phyloP scores from a whole-genome alignment of 2,888 invertebrate genomes.

The Shargacucullia verbasci region DNA sequence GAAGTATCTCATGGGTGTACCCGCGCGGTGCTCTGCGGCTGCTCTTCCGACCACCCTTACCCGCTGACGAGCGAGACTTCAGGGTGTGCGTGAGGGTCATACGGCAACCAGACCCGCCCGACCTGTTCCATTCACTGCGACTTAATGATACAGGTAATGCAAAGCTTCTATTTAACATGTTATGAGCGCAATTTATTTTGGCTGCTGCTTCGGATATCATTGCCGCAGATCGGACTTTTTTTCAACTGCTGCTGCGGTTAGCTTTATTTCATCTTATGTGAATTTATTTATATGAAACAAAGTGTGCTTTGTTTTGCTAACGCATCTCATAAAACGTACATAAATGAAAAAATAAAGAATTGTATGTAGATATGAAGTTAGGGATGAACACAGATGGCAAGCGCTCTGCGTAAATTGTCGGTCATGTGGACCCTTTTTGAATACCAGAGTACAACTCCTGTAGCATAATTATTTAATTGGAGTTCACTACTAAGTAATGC shows the following conservation, averaged over 20 bases:
- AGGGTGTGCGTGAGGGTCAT: conserved; percentile 91
- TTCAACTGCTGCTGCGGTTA: no score
- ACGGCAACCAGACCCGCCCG: conserved; percentile 87
- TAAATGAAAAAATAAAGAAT: conserved; percentile 2
- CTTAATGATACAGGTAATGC: conserved; percentile 75
- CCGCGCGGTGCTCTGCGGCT: conserved; percentile 93
- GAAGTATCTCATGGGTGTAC: conserved; percentile 92
- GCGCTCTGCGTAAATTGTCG: conserved; percentile 43
- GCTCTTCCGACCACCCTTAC: conserved; percentile 90
- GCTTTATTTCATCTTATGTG: no score
- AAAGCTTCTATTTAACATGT: no score
- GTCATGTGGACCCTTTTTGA: conserved; percentile 36
- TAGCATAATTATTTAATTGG: conserved; percentile 30
- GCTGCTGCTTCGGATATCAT: no score
- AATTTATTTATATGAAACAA: no score
- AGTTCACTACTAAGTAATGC: conserved; percentile 26
- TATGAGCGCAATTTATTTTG: no score
- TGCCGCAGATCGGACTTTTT: no score
- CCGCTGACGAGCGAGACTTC: conserved; percentile 90
- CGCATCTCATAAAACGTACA: neutral
- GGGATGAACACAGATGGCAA: conserved; percentile 51
- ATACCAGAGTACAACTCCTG: conserved; percentile 27
- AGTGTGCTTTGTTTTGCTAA: no score
- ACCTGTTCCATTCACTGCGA: conserved; percentile 85
- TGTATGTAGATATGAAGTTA: conserved; percentile 15